These are phyloP conservation scores for Pseudoips prasinana DNA, from an alignment of 2,888 invertebrate genomes.

Conservation along the genomic window DNA sequence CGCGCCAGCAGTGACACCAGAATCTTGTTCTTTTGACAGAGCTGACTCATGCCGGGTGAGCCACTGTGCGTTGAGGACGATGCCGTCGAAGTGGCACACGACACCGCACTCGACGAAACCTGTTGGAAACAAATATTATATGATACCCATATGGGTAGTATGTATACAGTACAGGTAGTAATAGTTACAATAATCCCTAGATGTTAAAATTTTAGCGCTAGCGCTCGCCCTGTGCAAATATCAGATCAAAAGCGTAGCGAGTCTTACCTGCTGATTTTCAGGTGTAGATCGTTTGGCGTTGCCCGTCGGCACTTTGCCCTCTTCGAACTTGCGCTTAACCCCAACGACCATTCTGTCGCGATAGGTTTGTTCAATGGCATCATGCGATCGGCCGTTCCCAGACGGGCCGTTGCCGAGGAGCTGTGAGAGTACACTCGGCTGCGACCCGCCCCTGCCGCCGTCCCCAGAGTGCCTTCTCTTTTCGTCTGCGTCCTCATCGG, in stretches of 20 bases:
- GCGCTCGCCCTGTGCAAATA: no score
- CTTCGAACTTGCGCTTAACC: slow-evolving; percentile 72
- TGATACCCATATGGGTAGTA: no score
- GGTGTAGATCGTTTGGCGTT: slow-evolving; percentile 79
- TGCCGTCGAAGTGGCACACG: slow-evolving; percentile 77
- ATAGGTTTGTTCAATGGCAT: slow-evolving; percentile 53
- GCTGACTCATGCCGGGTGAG: slow-evolving; percentile 79
- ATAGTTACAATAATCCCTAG: no score
- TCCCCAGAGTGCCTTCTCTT: slow-evolving; percentile 66
- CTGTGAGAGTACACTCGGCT: slow-evolving; percentile 82
- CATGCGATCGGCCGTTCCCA: slow-evolving; percentile 58
- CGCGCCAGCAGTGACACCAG: slow-evolving; percentile 91
- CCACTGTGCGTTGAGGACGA: slow-evolving; percentile 25
- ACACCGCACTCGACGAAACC: slow-evolving; percentile 80
- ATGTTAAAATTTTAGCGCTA: no score
- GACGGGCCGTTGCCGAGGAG: slow-evolving; percentile 64
- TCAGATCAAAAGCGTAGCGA: no score
- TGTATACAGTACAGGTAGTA: no score
- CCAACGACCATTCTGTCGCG: slow-evolving; percentile 55
- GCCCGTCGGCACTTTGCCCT: slow-evolving; percentile 83
- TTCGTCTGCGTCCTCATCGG: slow-evolving; percentile 89
- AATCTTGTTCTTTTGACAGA: slow-evolving; percentile 93
- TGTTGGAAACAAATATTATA: slow-evolving; percentile 33
- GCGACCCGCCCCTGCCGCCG: slow-evolving; percentile 47
- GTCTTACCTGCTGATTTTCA: slow-evolving; percentile 73